phyloP scores from a whole-genome alignment of 2,797 vertebrate species.

The Mallotus villosus region DNA sequence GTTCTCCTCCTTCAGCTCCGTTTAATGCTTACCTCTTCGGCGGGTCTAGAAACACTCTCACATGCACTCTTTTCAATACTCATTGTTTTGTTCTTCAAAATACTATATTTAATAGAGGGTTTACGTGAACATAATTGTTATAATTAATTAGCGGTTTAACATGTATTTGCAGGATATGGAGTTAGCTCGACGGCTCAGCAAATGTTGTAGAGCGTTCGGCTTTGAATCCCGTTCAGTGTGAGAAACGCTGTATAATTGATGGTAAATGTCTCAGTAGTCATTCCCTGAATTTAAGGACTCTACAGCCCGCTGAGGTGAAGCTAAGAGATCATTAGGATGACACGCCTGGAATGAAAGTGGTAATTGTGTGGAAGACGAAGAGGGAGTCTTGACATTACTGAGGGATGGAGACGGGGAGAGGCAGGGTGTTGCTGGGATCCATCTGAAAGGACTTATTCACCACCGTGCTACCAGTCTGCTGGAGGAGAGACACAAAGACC shows the following conservation, averaged over 20 bases:
- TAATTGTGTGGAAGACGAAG: slow-evolving; percentile 3
- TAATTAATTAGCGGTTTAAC: no score
- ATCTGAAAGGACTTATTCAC: slow-evolving; percentile 45
- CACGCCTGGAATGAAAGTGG: slow-evolving; percentile 18
- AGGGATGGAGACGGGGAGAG: slow-evolving; percentile 24
- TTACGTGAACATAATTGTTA: not conserved
- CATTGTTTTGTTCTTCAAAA: not conserved
- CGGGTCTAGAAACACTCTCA: not conserved
- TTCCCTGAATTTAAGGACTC: no score
- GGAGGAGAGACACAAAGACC: slow-evolving; percentile 39
- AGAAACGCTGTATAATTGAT: no score
- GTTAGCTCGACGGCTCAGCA: not conserved
- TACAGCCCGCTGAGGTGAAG: not conserved
- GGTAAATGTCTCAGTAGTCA: no score
- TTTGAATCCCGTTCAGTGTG: no score
- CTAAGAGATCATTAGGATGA: slow-evolving; percentile 15
- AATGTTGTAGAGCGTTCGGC: no score
- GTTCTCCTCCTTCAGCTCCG: slow-evolving; percentile 12
- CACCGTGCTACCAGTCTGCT: slow-evolving; percentile 39
- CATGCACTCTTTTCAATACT: not conserved
- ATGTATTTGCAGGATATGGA: not conserved
- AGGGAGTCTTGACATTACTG: not conserved
- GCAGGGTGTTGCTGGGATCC: not conserved
- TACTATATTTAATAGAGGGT: not conserved
- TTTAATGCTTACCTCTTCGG: slow-evolving; percentile 16